A percentile compares a stretch with the other conserved stretches of the same genome.
phyloP scores from a whole-genome alignment of 1,140 invertebrate species.

The Philotrypesis tridentata region DNA sequence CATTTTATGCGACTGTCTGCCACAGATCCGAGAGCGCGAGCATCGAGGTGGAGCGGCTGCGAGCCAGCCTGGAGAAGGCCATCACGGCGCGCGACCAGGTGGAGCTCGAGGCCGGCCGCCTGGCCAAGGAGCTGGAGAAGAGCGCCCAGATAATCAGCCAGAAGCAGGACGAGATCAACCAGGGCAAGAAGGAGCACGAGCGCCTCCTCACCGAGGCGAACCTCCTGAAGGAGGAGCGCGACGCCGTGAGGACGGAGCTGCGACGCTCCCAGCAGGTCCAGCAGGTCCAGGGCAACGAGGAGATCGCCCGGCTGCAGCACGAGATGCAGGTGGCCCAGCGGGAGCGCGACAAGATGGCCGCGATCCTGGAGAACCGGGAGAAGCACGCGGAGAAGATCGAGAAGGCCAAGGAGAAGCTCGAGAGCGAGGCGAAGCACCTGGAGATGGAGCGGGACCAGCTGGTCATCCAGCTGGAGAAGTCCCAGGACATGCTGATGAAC shows the following conservation, averaged over 20 bases:
- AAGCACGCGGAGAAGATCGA: constrained; percentile 87
- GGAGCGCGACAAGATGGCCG: constrained; percentile 83
- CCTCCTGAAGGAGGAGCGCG: constrained; percentile 85
- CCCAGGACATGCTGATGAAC: constrained; percentile 92
- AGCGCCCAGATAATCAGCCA: constrained; percentile 86
- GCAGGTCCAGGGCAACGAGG: constrained; percentile 76
- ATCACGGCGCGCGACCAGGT: constrained; percentile 85
- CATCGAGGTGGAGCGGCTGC: constrained; percentile 86
- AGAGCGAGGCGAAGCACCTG: constrained; percentile 88
- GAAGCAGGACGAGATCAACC: constrained; percentile 86
- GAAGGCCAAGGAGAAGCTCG: constrained; percentile 87
- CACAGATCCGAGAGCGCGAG: constrained; percentile 69
- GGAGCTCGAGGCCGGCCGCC: constrained; percentile 87
- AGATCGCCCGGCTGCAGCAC: constrained; percentile 79
- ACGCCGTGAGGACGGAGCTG: constrained; percentile 80
- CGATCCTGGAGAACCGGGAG: constrained; percentile 83
- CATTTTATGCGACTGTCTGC: no score
- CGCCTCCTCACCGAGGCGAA: constrained; percentile 86
- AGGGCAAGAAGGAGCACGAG: constrained; percentile 87
- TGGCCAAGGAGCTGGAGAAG: constrained; percentile 91
- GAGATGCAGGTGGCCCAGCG: constrained; percentile 81
- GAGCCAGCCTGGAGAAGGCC: constrained; percentile 90
- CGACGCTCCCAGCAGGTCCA: constrained; percentile 81
- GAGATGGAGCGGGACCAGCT: constrained; percentile 90
- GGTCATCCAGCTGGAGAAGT: constrained; percentile 91